These are phyloP conservation scores for Gambusia affinis DNA, from an alignment of 2,113 vertebrate genomes.

Conservation along the genomic window DNA sequence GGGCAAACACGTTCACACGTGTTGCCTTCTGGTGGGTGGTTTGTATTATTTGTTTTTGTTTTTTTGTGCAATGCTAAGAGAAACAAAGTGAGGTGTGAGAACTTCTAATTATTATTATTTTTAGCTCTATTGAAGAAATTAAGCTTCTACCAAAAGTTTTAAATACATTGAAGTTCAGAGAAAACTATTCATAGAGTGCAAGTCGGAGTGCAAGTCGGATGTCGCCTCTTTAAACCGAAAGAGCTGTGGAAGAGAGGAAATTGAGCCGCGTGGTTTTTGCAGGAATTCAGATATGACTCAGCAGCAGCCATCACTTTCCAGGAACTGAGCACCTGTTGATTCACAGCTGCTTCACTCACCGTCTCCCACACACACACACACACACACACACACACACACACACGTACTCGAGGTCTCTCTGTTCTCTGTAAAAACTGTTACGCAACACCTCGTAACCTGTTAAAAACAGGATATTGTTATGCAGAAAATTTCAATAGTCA, in stretches of 20 bases:
- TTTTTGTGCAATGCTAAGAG: too few species aligned
- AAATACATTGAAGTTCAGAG: neutral
- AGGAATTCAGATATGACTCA: conserved; percentile 68
- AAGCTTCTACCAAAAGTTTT: neutral
- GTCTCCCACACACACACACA: conserved; percentile 3
- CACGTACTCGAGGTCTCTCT: neutral
- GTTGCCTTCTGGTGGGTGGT: neutral
- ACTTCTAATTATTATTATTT: neutral
- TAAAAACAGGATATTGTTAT: neutral
- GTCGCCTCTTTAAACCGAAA: conserved; percentile 23
- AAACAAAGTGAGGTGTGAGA: neutral
- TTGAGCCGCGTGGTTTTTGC: conserved; percentile 45
- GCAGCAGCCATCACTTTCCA: conserved; percentile 68
- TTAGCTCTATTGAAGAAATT: neutral
- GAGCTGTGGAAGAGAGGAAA: conserved; percentile 24
- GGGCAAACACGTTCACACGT: neutral
- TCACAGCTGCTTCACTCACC: conserved; percentile 19
- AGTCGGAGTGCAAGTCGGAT: conserved; percentile 23
- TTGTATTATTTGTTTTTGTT: neutral
- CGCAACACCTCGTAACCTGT: conserved; percentile 9
- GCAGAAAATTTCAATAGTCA: neutral
- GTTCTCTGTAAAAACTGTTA: conserved; percentile 22
- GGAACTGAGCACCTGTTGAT: conserved; percentile 67
- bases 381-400: too few species aligned
- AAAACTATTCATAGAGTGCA: conserved; percentile 23